A percentile compares a stretch with the other conserved stretches of the same genome.
phyloP scores from a whole-genome alignment of 2,797 vertebrate genomes.

The Rousettus madagascariensis region DNA sequence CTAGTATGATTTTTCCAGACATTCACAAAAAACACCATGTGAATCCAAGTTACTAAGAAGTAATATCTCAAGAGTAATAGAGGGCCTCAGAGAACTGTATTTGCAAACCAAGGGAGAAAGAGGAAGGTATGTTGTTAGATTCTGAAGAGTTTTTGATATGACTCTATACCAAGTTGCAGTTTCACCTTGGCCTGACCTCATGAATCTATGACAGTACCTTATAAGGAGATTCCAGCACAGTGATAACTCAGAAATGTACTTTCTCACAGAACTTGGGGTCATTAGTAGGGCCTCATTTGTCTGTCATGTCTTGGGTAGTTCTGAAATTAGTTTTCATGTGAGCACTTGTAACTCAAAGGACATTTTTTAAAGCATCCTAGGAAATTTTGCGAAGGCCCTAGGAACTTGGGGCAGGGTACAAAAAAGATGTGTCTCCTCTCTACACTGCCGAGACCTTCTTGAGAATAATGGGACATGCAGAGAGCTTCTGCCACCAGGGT shows the following conservation, averaged over 20 bases:
- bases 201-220: not conserved
- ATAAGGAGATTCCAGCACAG: not conserved
- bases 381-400: not conserved
- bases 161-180: not conserved
- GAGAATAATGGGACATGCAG: not conserved
- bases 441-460: not conserved
- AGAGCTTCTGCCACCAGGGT: not conserved
- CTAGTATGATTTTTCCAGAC: conserved; percentile 6
- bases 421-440: not conserved
- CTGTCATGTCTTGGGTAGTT: not conserved
- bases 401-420: not conserved
- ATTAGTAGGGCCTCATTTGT: not conserved
- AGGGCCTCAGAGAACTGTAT: not conserved
- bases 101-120: not conserved
- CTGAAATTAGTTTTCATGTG: not conserved
- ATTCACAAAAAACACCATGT: not conserved
- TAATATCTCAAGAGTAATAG: not conserved
- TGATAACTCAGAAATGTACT: not conserved
- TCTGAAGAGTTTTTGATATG: not conserved
- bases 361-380: not conserved
- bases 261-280: not conserved
- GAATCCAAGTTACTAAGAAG: not conserved
- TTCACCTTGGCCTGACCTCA: not conserved
- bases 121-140: not conserved
- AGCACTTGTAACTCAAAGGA: not conserved